Evolutionary conservation across 2,888 invertebrate species (phyloP).

Genomic region (Bugula neritina): DNA sequence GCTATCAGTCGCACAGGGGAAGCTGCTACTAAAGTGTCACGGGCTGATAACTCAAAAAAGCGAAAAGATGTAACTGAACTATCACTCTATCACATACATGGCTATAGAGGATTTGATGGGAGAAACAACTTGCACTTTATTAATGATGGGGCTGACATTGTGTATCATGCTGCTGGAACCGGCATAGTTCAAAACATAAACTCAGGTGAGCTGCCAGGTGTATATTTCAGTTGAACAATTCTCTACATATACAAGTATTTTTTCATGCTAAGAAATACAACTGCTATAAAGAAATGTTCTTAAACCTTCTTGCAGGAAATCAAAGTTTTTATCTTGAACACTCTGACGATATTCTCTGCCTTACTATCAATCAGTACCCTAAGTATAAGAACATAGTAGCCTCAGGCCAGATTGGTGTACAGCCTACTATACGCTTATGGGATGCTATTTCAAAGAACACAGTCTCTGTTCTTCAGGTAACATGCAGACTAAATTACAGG

Average conservation of each 20-base stretch:
- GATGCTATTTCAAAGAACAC: conserved; percentile 48
- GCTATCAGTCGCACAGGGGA: conserved; percentile 44
- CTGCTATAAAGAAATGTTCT: too few species aligned
- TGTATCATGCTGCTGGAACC: conserved; percentile 53
- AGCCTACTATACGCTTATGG: conserved; percentile 50
- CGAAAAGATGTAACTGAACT: conserved; percentile 36
- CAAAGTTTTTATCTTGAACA: conserved; percentile 53
- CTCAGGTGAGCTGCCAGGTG: conserved; percentile 37
- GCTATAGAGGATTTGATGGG: conserved; percentile 53
- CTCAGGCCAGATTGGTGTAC: conserved; percentile 51
- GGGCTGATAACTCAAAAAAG: conserved; percentile 33
- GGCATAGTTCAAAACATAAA: conserved; percentile 51
- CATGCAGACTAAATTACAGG: too few species aligned
- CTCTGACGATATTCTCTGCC: conserved; percentile 53
- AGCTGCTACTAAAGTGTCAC: conserved; percentile 43
- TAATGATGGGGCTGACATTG: conserved; percentile 51
- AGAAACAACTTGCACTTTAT: conserved; percentile 51
- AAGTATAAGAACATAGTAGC: conserved; percentile 51
- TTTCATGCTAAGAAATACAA: too few species aligned
- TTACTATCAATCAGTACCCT: conserved; percentile 50
- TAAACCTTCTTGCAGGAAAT: conserved; percentile 39
- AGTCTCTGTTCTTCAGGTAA: conserved; percentile 43
- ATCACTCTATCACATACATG: conserved; percentile 49
- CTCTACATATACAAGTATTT: neutral
- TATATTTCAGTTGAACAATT: neutral